phyloP scores from a whole-genome alignment of 2,797 vertebrate genomes.

The Myotis findleyi region DNA sequence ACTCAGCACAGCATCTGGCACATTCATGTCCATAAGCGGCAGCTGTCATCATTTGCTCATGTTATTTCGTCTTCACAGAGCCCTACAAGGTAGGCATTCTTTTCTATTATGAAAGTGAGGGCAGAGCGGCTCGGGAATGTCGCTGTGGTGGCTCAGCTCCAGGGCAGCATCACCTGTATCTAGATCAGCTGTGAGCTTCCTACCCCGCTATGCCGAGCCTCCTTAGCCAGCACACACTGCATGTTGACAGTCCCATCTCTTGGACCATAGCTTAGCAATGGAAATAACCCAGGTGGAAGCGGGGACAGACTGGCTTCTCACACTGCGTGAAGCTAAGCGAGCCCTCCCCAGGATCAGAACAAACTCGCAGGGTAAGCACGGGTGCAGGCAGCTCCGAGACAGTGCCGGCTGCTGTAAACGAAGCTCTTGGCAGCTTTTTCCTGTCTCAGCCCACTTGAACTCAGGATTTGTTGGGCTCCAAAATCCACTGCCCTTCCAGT shows the following conservation, averaged over 20 bases:
- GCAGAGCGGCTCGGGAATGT: not conserved
- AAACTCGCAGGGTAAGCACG: not conserved
- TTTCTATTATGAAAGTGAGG: not conserved
- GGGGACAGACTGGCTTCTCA: not conserved
- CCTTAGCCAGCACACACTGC: not conserved
- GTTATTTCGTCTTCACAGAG: not conserved
- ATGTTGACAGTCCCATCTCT: not conserved
- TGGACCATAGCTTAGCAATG: not conserved
- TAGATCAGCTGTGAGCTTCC: not conserved
- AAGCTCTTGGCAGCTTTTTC: not conserved
- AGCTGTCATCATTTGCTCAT: not conserved
- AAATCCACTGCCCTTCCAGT: not conserved
- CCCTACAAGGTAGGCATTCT: not conserved
- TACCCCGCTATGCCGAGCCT: not conserved
- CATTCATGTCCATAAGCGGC: not conserved
- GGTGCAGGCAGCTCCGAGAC: not conserved
- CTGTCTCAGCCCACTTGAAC: not conserved
- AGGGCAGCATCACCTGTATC: not conserved
- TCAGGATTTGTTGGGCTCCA: not conserved
- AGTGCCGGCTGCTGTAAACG: not conserved
- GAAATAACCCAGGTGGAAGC: not conserved
- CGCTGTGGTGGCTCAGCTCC: not conserved
- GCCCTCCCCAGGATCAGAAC: not conserved
- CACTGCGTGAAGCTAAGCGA: not conserved
- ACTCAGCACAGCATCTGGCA: not conserved